These are phyloP conservation scores for Seira sanloemensis DNA, from an alignment of 2,888 invertebrate genomes.

Conservation along the genomic window DNA sequence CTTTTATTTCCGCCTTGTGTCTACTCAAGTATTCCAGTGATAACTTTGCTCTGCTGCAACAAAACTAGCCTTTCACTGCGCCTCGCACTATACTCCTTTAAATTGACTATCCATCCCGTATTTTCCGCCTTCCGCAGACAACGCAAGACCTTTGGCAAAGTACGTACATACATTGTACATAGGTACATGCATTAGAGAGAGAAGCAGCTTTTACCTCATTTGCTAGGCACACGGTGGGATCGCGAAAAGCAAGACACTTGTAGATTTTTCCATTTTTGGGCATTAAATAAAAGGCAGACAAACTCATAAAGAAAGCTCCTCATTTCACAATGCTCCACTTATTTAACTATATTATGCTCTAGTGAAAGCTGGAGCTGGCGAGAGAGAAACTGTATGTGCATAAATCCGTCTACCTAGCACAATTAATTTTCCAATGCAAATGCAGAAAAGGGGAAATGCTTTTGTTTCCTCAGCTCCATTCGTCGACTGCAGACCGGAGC, in stretches of 20 bases:
- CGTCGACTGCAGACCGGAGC: not conserved
- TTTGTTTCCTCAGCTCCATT: conserved; percentile 16
- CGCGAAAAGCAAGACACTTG: conserved; percentile 46
- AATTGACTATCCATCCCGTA: conserved; percentile 5
- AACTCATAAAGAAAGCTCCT: not conserved
- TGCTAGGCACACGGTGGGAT: no score
- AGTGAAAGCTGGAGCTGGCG: not conserved
- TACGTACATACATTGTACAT: no score
- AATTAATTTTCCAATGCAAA: conserved; percentile 49
- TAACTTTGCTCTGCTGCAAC: not conserved
- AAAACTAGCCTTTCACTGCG: not conserved
- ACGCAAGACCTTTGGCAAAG: not conserved
- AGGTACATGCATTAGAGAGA: no score
- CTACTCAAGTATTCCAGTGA: not conserved
- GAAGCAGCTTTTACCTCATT: no score
- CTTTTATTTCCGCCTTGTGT: conserved; percentile 11
- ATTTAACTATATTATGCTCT: not conserved
- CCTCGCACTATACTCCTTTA: not conserved
- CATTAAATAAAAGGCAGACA: not conserved
- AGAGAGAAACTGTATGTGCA: conserved; percentile 1
- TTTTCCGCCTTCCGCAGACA: not conserved
- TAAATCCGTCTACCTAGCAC: conserved; percentile 39
- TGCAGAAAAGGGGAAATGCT: not conserved
- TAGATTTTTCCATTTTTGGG: conserved; percentile 37
- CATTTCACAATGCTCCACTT: not conserved